phyloP scores from a whole-genome alignment of 1,140 invertebrate species.

The Drosophila subpulchrella region DNA sequence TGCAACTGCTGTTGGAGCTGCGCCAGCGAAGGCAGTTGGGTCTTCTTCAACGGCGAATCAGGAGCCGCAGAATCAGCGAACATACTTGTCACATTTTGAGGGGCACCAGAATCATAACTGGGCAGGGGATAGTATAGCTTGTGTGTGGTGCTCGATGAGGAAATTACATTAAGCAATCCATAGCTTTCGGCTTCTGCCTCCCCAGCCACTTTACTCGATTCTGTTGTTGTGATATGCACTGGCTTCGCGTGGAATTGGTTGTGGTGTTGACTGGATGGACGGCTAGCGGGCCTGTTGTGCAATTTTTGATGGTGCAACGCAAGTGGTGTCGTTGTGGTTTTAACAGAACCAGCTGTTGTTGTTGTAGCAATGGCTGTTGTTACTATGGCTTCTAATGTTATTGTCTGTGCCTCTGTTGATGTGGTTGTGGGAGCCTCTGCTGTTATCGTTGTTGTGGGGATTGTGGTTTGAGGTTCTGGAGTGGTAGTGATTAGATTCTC shows the following conservation, averaged over 20 bases:
- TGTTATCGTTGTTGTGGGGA: slow-evolving; percentile 62
- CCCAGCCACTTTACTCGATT: slow-evolving; percentile 14
- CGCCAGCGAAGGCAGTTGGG: slow-evolving; percentile 58
- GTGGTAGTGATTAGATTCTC: slow-evolving; percentile 49
- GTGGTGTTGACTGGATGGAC: slow-evolving; percentile 45
- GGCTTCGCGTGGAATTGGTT: slow-evolving; percentile 56
- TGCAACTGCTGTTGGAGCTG: slow-evolving; percentile 64
- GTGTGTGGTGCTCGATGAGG: slow-evolving; percentile 49
- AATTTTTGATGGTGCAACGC: slow-evolving; percentile 58
- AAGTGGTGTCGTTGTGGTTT: slow-evolving; percentile 72
- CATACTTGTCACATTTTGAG: slow-evolving; percentile 23
- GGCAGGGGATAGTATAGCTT: slow-evolving; percentile 67
- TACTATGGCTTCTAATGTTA: slow-evolving; percentile 15
- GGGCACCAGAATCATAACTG: slow-evolving; percentile 47
- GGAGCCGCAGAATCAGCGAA: background rate
- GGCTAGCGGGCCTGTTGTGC: slow-evolving; percentile 23
- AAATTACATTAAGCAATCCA: slow-evolving; percentile 53
- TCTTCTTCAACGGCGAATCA: slow-evolving; percentile 53
- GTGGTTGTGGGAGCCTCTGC: slow-evolving; percentile 48
- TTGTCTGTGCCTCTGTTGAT: slow-evolving; percentile 1
- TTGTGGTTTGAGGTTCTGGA: slow-evolving; percentile 65
- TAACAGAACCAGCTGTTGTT: slow-evolving; percentile 36
- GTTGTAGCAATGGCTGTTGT: slow-evolving; percentile 5
- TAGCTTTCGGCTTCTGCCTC: slow-evolving; percentile 37
- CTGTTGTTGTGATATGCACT: slow-evolving; percentile 52